Base-by-base conservation (phyloP, 2,888 invertebrate genomes). In the Lasioglossum malachurum region DNA sequence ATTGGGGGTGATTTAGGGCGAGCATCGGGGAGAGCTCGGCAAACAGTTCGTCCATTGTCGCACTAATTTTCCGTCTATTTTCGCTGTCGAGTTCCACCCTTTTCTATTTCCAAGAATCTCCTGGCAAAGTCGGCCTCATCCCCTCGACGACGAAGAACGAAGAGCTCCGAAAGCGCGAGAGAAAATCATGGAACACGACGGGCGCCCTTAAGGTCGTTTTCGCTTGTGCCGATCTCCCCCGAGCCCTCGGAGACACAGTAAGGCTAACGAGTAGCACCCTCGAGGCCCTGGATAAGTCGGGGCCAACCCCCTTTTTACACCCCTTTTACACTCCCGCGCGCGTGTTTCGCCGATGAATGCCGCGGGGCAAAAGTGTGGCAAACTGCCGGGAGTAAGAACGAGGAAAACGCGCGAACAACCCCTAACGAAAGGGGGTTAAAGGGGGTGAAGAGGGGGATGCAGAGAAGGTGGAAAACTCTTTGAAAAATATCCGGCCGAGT, bases 191-290 rank as follows among this genome's bases (percentile, higher is more conserved):
- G 53, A 23, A 8, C 53, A 53, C 60, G 60, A 60, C 27, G 27
- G 67, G 38, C 38, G 71, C 69, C 71, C 75, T 81, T 75, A 72
- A 71, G 82, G 77, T 73, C 64, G 75, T 31, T 69, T 35, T 41
- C 64, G 69, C 75, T 64, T 44, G 78, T 74, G 35, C 69, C 86
- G 67, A 83, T 78, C 80, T 83, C 85, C 83, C 81, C 73, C 57
- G 76, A 74, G 23, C 60, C 71, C 71, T 49, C 76, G 41, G 85
- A 84, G 69, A 87, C 90, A 92, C 88, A 90, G 89, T 88, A 80
- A 83, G 85, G 86, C 91, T 92, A 91, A 92, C 92, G 92, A 92
- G 92, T 88, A 82, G 86, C 85, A 83, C 79, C 87, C 90, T 89
- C 84, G 84, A 86, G 88, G 89, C 23, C 38, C 84, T 75, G 80